phyloP scores from a whole-genome alignment of 2,888 invertebrate species.

The Mythimna ferrago region DNA sequence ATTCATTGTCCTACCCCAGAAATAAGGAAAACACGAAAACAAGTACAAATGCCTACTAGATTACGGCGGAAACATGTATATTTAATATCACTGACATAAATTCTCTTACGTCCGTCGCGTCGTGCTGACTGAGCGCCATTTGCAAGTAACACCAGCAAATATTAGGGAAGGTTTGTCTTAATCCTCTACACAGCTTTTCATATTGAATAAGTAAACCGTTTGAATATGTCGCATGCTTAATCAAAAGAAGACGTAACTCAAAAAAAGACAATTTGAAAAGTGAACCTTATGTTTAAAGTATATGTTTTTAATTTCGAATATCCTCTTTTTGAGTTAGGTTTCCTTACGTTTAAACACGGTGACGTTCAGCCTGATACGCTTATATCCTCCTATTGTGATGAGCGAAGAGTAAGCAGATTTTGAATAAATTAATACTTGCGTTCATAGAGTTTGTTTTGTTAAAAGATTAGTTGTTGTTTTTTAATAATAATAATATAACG shows the following conservation, averaged over 20 bases:
- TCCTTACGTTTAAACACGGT: neutral
- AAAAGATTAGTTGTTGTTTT: neutral
- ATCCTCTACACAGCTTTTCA: constrained; percentile 61
- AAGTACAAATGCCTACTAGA: constrained; percentile 28
- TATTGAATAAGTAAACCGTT: constrained; percentile 49
- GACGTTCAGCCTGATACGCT: constrained; percentile 35
- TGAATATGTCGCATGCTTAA: constrained; percentile 28
- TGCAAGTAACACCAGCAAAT: constrained; percentile 54
- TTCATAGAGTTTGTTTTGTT: constrained; percentile 21
- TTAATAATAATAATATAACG: no score
- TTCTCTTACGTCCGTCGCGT: constrained; percentile 24
- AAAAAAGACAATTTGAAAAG: no score
- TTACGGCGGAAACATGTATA: constrained; percentile 41
- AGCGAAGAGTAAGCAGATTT: constrained; percentile 25
- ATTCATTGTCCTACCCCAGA: constrained; percentile 9
- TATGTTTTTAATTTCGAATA: no score
- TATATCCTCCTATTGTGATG: constrained; percentile 35
- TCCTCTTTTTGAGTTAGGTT: no score
- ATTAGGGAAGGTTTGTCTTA: constrained; percentile 57
- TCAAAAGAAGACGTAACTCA: no score
- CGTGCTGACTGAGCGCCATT: constrained; percentile 52
- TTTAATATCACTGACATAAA: constrained; percentile 52
- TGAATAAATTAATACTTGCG: constrained; percentile 20
- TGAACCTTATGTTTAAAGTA: no score
- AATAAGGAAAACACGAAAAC: constrained; percentile 22